phyloP scores from a whole-genome alignment of 2,113 vertebrate species.

The Triplophysa dalaica region DNA sequence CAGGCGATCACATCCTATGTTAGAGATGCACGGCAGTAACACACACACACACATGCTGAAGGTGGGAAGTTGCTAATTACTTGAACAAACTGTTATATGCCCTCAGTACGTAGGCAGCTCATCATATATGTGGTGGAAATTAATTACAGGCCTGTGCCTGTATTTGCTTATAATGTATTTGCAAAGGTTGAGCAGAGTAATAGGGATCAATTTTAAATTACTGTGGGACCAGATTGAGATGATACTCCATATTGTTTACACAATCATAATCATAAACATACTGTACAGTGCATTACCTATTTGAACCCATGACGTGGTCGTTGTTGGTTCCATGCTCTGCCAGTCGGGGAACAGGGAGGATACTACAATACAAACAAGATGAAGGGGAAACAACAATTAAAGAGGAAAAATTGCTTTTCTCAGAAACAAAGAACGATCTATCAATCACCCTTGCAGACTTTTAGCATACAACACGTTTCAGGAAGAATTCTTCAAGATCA shows the following conservation, averaged over 20 bases:
- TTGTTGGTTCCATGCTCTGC: background rate
- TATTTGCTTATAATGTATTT: background rate
- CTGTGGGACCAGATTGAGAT: background rate
- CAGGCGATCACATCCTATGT: constrained; percentile 29
- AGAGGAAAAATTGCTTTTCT: background rate
- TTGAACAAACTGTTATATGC: background rate
- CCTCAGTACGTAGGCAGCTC: background rate
- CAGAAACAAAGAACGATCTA: background rate
- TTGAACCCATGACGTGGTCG: too few relatives aligned
- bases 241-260: background rate
- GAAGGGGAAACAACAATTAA: background rate
- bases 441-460: background rate
- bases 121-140: constrained; percentile 5
- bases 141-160: constrained; percentile 8
- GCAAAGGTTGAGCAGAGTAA: background rate
- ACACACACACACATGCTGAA: constrained; percentile 31
- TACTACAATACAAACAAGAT: background rate
- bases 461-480: background rate
- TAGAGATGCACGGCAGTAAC: background rate
- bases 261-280: too few relatives aligned
- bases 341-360: background rate
- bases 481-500: background rate
- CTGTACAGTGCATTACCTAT: too few relatives aligned
- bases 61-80: constrained; percentile 43
- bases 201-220: constrained; percentile 49